phyloP scores from a whole-genome alignment of 2,888 invertebrate genomes.

The Poecilobothrus nobilitatus region DNA sequence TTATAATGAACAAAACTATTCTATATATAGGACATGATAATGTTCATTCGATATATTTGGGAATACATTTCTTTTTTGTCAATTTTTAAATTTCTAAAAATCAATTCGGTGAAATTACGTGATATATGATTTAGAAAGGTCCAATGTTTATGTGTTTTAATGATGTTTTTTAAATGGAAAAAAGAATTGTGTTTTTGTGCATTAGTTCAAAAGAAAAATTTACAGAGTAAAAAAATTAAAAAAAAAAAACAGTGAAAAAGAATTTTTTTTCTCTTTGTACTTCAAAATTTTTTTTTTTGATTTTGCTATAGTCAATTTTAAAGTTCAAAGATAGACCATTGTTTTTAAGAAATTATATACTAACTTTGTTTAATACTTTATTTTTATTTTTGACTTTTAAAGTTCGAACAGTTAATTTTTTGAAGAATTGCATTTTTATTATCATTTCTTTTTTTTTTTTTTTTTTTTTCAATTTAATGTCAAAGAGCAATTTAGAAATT shows the following conservation, averaged over 20 bases:
- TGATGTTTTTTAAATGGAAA: too few relatives aligned
- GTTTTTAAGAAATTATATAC: neutral
- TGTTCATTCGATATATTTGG: too few relatives aligned
- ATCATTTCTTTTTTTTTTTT: neutral
- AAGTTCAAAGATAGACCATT: neutral
- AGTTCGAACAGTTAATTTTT: too few relatives aligned
- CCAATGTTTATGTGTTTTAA: neutral
- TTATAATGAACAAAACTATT: neutral
- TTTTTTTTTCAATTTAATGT: neutral
- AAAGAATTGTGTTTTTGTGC: too few relatives aligned
- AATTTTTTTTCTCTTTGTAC: neutral
- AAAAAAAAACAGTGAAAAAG: too few relatives aligned
- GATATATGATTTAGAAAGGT: neutral
- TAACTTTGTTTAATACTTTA: neutral
- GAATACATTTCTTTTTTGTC: too few relatives aligned
- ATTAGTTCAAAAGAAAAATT: too few relatives aligned
- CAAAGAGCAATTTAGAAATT: neutral
- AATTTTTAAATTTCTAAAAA: too few relatives aligned
- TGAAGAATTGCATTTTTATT: neutral
- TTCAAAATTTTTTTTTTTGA: neutral
- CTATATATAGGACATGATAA: neutral
- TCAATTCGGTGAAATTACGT: neutral
- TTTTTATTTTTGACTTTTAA: too few relatives aligned
- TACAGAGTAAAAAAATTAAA: too few relatives aligned
- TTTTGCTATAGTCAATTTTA: neutral